These are phyloP conservation scores for Heterochromis multidens DNA, from an alignment of 2,113 vertebrate species.

Conservation along the genomic window DNA sequence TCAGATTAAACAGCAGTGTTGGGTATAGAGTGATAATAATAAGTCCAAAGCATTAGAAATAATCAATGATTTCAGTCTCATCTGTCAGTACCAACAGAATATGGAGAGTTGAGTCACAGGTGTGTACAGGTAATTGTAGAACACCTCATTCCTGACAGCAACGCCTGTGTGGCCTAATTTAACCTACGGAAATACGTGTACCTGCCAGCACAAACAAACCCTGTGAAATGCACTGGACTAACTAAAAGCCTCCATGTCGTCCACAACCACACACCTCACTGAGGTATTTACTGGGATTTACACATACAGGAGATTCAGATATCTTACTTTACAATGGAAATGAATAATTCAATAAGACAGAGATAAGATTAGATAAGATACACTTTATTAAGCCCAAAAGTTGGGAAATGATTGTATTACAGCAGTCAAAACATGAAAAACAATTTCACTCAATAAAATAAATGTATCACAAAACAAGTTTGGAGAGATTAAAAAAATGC, in stretches of 20 bases:
- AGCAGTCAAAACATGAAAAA: not conserved
- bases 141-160: not conserved
- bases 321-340: not conserved
- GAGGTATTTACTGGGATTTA: not conserved
- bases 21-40: not conserved
- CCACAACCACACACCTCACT: not conserved
- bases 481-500: not conserved
- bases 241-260: not conserved
- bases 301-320: not conserved
- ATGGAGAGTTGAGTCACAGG: not conserved
- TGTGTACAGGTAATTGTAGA: not conserved
- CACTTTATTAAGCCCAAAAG: not conserved
- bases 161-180: not conserved
- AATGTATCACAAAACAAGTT: not conserved
- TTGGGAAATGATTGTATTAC: not conserved
- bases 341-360: not conserved
- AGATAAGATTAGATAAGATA: not conserved
- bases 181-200: not conserved
- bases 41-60: not conserved
- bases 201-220: not conserved
- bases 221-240: not conserved
- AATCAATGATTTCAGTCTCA: not conserved
- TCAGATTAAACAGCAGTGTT: not conserved
- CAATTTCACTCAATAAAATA: not conserved
- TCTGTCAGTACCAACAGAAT: not conserved